These are phyloP conservation scores for Penaeus monodon DNA, from an alignment of 2,888 invertebrate genomes.

Conservation along the genomic window DNA sequence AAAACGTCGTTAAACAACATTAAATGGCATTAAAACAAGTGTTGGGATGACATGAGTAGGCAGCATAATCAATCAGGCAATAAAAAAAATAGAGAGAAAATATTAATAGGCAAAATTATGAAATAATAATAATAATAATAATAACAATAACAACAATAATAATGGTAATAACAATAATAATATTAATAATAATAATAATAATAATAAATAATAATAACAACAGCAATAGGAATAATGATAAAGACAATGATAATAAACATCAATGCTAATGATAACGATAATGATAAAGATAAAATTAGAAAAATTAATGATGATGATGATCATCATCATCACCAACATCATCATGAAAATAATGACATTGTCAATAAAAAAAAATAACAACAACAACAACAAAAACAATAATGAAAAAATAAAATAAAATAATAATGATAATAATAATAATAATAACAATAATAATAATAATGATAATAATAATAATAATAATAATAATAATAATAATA, in stretches of 20 bases:
- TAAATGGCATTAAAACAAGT: too few relatives aligned
- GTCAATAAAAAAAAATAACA: background rate
- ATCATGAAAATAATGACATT: background rate
- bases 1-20: too few relatives aligned
- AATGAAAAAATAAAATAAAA: background rate
- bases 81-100: too few relatives aligned
- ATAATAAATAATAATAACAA: background rate
- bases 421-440: background rate
- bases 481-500: constrained; percentile 29
- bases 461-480: constrained; percentile 7
- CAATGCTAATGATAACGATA: background rate
- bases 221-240: background rate
- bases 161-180: too few relatives aligned
- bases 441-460: background rate
- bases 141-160: too few relatives aligned
- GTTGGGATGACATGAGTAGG: too few relatives aligned
- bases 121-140: too few relatives aligned
- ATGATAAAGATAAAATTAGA: too few relatives aligned
- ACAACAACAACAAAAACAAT: background rate
- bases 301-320: background rate
- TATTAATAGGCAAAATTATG: too few relatives aligned
- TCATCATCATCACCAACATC: background rate
- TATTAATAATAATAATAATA: too few relatives aligned
- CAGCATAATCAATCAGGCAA: too few relatives aligned
- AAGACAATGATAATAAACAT: too few relatives aligned